A percentile compares a stretch with the other conserved stretches of the same genome.
phyloP scores from a whole-genome alignment of 2,113 vertebrate species.

The Tylochromis polylepis region DNA sequence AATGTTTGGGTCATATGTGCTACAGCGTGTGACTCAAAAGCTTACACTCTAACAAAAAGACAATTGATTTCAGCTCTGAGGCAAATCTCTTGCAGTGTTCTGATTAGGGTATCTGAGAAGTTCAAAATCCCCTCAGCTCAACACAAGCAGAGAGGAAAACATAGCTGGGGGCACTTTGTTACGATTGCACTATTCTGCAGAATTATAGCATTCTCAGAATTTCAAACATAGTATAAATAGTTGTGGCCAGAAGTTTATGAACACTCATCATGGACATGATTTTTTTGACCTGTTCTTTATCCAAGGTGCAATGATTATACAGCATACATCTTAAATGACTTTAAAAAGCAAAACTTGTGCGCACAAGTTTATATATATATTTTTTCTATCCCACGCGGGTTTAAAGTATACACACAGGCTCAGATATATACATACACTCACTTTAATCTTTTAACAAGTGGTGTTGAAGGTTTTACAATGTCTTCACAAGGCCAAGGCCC shows the following conservation, averaged over 20 bases:
- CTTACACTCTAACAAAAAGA: conserved; percentile 33
- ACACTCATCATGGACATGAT: not conserved
- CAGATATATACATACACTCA: not conserved
- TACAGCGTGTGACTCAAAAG: conserved; percentile 41
- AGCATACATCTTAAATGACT: not conserved
- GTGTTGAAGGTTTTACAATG: not conserved
- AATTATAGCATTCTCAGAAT: conserved; percentile 7
- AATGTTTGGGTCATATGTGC: conserved; percentile 27
- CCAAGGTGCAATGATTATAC: not conserved
- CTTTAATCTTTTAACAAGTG: not conserved
- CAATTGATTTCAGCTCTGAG: conserved; percentile 53
- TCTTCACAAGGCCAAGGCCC: not conserved
- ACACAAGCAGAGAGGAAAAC: conserved; percentile 1
- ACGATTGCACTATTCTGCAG: not conserved
- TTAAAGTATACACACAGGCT: not conserved
- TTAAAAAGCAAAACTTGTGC: not conserved
- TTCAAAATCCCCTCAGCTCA: conserved; percentile 38
- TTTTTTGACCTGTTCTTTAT: not conserved
- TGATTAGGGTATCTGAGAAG: conserved; percentile 46
- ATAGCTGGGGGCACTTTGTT: conserved; percentile 18
- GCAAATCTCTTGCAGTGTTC: conserved; percentile 47
- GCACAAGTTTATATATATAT: too few species aligned
- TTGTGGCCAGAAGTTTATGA: not conserved
- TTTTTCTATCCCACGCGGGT: too few species aligned
- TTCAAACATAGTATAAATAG: not conserved